Base-by-base conservation (phyloP, 2,888 invertebrate genomes). In the Melolontha melolontha region DNA sequence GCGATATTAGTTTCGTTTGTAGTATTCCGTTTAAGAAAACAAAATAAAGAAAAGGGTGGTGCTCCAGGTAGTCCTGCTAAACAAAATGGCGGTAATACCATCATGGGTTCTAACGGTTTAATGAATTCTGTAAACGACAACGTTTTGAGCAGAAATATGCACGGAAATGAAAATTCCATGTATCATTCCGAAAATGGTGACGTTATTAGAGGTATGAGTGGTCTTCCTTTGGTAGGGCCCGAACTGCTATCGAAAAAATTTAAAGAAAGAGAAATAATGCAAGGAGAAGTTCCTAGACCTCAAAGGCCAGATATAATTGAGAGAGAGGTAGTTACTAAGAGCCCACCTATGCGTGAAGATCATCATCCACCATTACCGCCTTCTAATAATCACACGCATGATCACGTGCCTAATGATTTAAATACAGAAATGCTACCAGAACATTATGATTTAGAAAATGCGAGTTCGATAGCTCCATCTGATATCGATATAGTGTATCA, bases 401-500 rank as follows among this genome's bases (percentile, higher is more conserved):
- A 93, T 69, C 92, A 92, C 76, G 90, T 90, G 27, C 87, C 87
- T 49, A 90, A 92, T 62, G 94, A 94, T 77, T 85, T 95, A 75
- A 89, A 90, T 78, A 91, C 90, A 7, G 93, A 94, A 79, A 87
- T 91, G 70, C 64, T 67, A 16, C 95, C 96, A 0, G 96, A 97
- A 80, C 96, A 96, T 81, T 98, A 98, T 80, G 97, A 98, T 81
- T 86, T 98, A 70, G 98, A 98, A 85, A 97, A 97, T 83, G 97
- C 97, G 1, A 97, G 96, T 81, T 97, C 96, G 0, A 97, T 98
- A 74, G 98, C 98, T 0, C 97, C 98, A 0, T 97, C 97, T 1
- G 98, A 98, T 80, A 97, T 97, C 73, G 97, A 98, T 80, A 95
- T 98, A 71, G 95, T 96, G 10, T 96, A 96, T 78, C 97, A 98